Conservation (phyloP, 2,113 vertebrate genomes). For the Hiodon alosoides region DNA sequence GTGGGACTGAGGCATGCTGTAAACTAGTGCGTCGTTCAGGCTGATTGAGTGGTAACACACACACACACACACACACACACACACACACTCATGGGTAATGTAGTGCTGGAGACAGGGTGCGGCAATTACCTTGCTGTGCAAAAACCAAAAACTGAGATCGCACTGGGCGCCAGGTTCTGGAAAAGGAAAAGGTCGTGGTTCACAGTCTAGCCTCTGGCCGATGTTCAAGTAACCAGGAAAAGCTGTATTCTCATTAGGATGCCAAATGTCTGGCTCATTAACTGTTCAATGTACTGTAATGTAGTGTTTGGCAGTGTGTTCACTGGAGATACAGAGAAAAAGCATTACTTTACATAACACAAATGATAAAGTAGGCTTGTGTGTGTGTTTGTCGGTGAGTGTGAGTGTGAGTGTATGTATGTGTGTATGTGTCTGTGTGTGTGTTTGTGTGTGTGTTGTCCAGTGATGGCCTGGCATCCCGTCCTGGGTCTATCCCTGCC, state of each 20-base stretch:
- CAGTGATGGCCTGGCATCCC: too few species aligned
- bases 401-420: background rate
- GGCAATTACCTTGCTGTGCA: background rate
- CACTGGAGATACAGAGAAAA: background rate
- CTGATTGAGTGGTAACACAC: background rate
- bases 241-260: background rate
- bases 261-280: background rate
- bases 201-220: too few species aligned
- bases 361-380: background rate
- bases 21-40: background rate
- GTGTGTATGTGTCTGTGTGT: background rate
- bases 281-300: background rate
- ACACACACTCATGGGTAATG: too few species aligned
- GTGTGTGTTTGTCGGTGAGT: too few species aligned
- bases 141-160: background rate
- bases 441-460: too few species aligned
- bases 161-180: background rate
- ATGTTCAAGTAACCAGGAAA: background rate
- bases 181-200: background rate
- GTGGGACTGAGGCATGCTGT: background rate
- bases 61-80: too few species aligned
- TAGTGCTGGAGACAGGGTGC: background rate
- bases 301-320: background rate
- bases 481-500: too few species aligned
- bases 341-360: background rate